phyloP scores from a whole-genome alignment of 1,140 invertebrate species.

The Neoseiulus cucumeris region DNA sequence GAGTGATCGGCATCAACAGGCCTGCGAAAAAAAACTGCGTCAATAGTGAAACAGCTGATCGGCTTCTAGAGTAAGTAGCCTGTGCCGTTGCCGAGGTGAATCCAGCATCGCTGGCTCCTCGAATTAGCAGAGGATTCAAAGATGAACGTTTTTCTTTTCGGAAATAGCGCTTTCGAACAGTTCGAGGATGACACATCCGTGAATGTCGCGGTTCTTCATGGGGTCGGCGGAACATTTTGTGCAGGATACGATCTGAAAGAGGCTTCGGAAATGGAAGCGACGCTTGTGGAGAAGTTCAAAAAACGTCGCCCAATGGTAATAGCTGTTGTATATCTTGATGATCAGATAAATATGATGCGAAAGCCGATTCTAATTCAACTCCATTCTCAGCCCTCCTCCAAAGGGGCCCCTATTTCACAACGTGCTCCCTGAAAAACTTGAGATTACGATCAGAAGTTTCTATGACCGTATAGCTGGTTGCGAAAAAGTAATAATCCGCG shows the following conservation, averaged over 20 bases:
- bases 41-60: constrained; percentile 40
- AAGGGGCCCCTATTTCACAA: too few relatives aligned
- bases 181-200: constrained; percentile 52
- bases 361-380: too few relatives aligned
- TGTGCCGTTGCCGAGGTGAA: too few relatives aligned
- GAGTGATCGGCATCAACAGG: constrained; percentile 62
- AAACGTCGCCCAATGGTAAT: neutral
- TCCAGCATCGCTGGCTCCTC: too few relatives aligned
- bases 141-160: neutral
- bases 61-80: constrained; percentile 36
- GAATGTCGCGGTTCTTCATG: constrained; percentile 54
- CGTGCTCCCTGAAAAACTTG: too few relatives aligned
- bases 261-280: constrained; percentile 28
- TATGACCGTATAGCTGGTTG: too few relatives aligned
- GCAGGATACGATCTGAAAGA: constrained; percentile 53
- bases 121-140: too few relatives aligned
- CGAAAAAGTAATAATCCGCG: too few relatives aligned
- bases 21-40: constrained; percentile 59
- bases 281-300: constrained; percentile 9
- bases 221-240: constrained; percentile 67
- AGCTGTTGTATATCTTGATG: neutral
- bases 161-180: constrained; percentile 37
- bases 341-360: neutral
- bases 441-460: too few relatives aligned
- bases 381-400: too few relatives aligned